A percentile compares a stretch with the other conserved stretches of the same genome.
Evolutionary conservation across 2,888 invertebrate species (phyloP).

Genomic region (Frankliniella intonsa): DNA sequence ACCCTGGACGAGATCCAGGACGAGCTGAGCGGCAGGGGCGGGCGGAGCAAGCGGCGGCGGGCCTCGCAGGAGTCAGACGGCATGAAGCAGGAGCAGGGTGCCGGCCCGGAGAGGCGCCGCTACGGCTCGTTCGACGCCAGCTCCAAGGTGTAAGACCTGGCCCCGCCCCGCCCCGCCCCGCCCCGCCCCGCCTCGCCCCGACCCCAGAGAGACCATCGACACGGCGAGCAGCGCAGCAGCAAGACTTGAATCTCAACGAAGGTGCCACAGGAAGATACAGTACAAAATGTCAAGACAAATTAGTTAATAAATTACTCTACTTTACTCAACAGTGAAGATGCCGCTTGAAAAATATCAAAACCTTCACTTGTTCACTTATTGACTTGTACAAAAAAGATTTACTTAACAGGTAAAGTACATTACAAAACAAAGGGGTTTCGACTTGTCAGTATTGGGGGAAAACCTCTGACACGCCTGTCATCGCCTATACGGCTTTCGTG

Average conservation of each 20-base stretch:
- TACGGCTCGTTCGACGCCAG: conserved; percentile 14
- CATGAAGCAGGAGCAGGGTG: not conserved
- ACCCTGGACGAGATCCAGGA: conserved; percentile 41
- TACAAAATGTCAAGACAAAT: not conserved
- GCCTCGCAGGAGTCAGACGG: not conserved
- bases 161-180: too few species aligned
- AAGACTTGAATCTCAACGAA: not conserved
- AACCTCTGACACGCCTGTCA: too few species aligned
- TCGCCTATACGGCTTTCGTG: too few species aligned
- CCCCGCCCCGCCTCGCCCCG: not conserved
- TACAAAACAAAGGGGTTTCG: too few species aligned
- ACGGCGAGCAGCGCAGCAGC: not conserved
- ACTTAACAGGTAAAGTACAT: too few species aligned
- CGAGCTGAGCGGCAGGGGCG: not conserved
- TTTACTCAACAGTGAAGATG: too few species aligned
- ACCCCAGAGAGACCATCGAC: not conserved
- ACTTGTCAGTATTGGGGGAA: too few species aligned
- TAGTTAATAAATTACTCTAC: not conserved
- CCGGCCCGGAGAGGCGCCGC: not conserved
- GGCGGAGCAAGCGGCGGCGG: not conserved
- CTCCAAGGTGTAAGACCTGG: not conserved
- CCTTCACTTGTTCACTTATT: too few species aligned
- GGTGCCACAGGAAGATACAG: not conserved
- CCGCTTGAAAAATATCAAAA: too few species aligned
- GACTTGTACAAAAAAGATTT: too few species aligned